These are phyloP conservation scores for Meta bourneti DNA, from an alignment of 2,888 invertebrate species.

Conservation along the genomic window DNA sequence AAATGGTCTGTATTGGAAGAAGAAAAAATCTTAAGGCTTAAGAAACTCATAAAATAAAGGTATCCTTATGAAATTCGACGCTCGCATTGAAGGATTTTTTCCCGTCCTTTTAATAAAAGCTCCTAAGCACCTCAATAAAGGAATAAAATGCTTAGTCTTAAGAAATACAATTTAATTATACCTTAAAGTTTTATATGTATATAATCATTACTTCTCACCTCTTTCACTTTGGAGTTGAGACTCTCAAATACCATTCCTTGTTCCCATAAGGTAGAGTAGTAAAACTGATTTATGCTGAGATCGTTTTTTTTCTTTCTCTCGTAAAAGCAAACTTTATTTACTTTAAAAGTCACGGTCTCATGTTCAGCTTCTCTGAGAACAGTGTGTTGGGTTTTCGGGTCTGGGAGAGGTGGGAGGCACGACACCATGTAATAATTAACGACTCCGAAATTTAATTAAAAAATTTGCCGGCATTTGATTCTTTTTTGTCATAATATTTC, in stretches of 20 bases:
- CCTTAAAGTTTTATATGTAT: background rate
- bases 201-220: background rate
- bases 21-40: background rate
- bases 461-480: slow-evolving; percentile 15
- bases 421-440: background rate
- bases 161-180: background rate
- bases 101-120: background rate
- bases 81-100: background rate
- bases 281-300: background rate
- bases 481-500: background rate
- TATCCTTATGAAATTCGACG: background rate
- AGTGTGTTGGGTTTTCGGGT: background rate
- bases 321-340: background rate
- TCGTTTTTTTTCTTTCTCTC: background rate
- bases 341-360: background rate
- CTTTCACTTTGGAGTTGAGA: background rate
- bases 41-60: background rate
- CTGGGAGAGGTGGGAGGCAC: background rate
- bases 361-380: background rate
- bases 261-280: background rate
- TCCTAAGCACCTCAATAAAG: background rate
- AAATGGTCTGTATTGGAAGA: background rate
- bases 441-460: background rate
- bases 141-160: background rate
- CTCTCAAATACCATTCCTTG: background rate